Percentiles rank a stretch among this genome's conserved stretches.
phyloP scores from a whole-genome alignment of 2,888 invertebrate genomes.

The Thyatira batis region DNA sequence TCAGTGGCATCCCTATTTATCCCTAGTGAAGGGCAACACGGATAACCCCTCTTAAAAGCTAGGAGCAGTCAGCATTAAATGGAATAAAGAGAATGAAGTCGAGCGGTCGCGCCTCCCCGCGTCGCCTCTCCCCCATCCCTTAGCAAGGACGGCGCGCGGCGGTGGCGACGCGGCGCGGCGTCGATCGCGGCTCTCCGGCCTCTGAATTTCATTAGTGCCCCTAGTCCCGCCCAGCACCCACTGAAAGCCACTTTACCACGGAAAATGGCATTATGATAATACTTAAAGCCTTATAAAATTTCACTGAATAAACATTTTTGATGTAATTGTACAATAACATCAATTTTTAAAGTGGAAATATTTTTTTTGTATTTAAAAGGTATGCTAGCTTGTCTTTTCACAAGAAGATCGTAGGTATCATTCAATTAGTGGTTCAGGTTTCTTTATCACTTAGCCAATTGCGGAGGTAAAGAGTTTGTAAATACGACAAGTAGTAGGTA shows the following conservation, averaged over 20 bases:
- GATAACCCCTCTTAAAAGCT: slow-evolving; percentile 83
- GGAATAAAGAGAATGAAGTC: slow-evolving; percentile 81
- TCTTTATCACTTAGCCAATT: too few species aligned
- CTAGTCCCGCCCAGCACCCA: slow-evolving; percentile 61
- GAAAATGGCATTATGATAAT: slow-evolving; percentile 81
- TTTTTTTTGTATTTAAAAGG: slow-evolving; percentile 34
- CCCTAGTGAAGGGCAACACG: slow-evolving; percentile 78
- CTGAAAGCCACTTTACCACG: slow-evolving; percentile 79
- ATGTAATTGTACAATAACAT: slow-evolving; percentile 71
- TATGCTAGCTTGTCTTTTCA: too few species aligned
- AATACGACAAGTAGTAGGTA: too few species aligned
- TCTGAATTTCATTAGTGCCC: slow-evolving; percentile 80
- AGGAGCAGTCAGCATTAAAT: slow-evolving; percentile 82
- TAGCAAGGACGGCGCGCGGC: slow-evolving; percentile 20
- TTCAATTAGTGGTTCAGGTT: too few species aligned
- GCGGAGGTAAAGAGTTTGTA: too few species aligned
- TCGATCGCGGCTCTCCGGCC: slow-evolving; percentile 39
- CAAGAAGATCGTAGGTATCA: too few species aligned
- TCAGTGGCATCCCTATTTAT: slow-evolving; percentile 80
- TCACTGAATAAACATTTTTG: slow-evolving; percentile 76
- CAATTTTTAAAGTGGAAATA: slow-evolving; percentile 43
- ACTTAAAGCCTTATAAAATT: slow-evolving; percentile 78
- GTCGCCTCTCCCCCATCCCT: slow-evolving; percentile 23
- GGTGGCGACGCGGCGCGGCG: not conserved
- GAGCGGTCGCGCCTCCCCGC: slow-evolving; percentile 65